Evolutionary conservation across 2,888 invertebrate species (phyloP).

Genomic region (Eupeodes luniger): DNA sequence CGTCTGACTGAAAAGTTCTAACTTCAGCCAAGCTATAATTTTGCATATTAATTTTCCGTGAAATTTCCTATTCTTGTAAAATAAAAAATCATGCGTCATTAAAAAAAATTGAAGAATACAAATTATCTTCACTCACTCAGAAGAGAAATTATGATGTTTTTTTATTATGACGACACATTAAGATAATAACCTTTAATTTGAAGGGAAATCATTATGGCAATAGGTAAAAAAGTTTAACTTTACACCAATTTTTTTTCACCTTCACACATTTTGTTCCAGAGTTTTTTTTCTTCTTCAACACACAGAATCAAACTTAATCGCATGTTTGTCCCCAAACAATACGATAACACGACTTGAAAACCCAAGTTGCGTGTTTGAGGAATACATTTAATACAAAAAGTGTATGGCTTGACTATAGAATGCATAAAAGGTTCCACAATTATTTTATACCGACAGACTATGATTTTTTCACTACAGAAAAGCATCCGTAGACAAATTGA

Average conservation of each 20-base stretch:
- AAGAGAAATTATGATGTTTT: conserved; percentile 33
- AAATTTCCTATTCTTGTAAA: neutral
- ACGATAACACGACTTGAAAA: neutral
- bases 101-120: conserved; percentile 15
- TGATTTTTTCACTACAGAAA: neutral
- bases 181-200: conserved; percentile 50
- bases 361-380: conserved; percentile 23
- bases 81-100: conserved; percentile 1
- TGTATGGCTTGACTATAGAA: conserved; percentile 5
- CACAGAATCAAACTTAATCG: neutral
- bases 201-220: conserved; percentile 23
- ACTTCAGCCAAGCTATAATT: too few relatives aligned
- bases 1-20: too few relatives aligned
- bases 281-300: neutral
- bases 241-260: conserved; percentile 13
- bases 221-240: conserved; percentile 27
- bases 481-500: conserved; percentile 23
- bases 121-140: conserved; percentile 46
- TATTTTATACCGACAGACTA: neutral
- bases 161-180: conserved; percentile 41
- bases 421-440: conserved; percentile 43
- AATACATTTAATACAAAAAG: neutral
- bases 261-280: neutral
- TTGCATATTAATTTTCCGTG: neutral
- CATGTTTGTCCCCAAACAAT: conserved; percentile 31